Evolutionary conservation across 2,888 invertebrate species (phyloP), one percentile per base, ranked within the genome.

Genomic region (Noctua fimbriata): DNA sequence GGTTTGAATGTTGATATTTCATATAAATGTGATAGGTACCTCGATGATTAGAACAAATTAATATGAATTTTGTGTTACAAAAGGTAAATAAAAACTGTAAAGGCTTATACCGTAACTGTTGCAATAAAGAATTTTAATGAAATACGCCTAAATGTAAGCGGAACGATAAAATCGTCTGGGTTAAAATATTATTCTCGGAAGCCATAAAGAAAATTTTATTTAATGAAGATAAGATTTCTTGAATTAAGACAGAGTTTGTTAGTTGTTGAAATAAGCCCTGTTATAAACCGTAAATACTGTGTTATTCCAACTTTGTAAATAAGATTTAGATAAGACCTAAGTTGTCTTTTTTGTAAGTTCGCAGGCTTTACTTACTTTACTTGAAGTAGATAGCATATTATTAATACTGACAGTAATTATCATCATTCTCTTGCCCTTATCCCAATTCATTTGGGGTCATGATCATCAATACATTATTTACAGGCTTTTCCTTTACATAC

Each of bases 131-230:
- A 90, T 83, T 91, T 92, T 92, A 92, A 94, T 93, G 91, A 94
- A 94, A 93, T 93, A 92, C 90, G 90, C 91, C 87, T 92, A 92
- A 95, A 93, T 91, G 92, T 91, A 92, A 91, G 89, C 90, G 90
- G 90, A 86, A 91, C 92, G 94, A 93, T 94, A 93, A 94, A 94
- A 94, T 94, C 94, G 92, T 93, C 93, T 90, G 91, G 89, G 91
- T 91, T 94, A 94, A 96, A 95, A 94, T 96, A 95, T 95, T 93
- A 93, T 92, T 90, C 91, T 94, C 94, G 96, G 95, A 96, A 94
- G 93, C 91, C 93, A 93, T 96, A 95, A 95, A 94, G 93, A 94
- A 95, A 94, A 94, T 95, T 94, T 94, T 92, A 94, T 94, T 93
- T 94, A 94, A 94, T 93, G 92, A 93, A 89, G 89, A 89, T 89